Evolutionary conservation across 2,113 vertebrate species (phyloP).

Genomic region (Melanerpes formicivorus): DNA sequence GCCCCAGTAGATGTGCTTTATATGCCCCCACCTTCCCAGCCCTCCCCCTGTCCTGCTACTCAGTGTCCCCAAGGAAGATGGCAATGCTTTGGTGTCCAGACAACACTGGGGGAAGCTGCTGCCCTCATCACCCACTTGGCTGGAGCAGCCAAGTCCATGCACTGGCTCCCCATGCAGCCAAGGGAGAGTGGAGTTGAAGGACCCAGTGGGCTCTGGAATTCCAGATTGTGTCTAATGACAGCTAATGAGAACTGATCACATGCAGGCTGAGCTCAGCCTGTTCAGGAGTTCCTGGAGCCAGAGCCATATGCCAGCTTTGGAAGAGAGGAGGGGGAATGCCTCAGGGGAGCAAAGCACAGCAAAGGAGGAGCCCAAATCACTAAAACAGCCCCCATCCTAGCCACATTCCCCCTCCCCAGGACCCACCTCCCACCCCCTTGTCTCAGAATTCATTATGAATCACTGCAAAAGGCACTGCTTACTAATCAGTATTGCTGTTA

Average conservation of each 20-base stretch:
- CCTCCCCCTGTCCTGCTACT: background rate
- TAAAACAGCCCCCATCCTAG: background rate
- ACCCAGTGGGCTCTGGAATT: background rate
- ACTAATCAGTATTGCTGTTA: background rate
- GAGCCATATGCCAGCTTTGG: constrained; percentile 25
- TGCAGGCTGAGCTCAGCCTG: background rate
- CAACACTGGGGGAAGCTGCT: background rate
- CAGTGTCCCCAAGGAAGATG: background rate
- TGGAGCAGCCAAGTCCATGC: background rate
- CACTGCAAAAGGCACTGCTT: background rate
- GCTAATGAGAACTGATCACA: constrained; percentile 42
- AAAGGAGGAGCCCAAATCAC: background rate
- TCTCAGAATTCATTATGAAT: background rate
- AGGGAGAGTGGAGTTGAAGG: background rate
- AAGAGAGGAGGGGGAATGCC: background rate
- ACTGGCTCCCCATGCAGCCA: accelerated
- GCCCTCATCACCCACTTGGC: accelerated
- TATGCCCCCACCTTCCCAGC: background rate
- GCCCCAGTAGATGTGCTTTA: background rate
- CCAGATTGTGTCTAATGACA: constrained; percentile 60
- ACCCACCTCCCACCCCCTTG: background rate
- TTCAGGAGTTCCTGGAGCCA: constrained; percentile 2
- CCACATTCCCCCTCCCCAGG: background rate
- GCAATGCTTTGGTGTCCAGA: accelerated
- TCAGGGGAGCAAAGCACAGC: background rate